Evolutionary conservation across 2,113 vertebrate genomes (phyloP), one percentile per base, ranked within the genome.

Genomic region (Vulpes lagopus): DNA sequence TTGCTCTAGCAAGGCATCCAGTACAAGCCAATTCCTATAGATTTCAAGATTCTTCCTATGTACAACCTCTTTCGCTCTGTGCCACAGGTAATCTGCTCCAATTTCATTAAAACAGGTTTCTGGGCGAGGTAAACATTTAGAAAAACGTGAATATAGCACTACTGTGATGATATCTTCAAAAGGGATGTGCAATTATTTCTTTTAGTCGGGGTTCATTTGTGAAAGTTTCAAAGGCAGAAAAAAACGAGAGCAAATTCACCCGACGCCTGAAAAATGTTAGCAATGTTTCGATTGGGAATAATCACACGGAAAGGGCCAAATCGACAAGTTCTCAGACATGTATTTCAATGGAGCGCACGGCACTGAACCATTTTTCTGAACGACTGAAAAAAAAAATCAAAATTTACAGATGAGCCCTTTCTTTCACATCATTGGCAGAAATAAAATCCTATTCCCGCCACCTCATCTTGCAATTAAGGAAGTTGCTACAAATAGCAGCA

Each of bases 361-460:
- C 49, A 73, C 43, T 55, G 43, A 89, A 89, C n/a, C 53, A 64
- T 95, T 78, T 82, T 59, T 43, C 20, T 64, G 67, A 94, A 79
- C 15, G 43, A 65, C 60, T 51, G 43, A 67, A 43, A 81, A 43
- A 43, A 82, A 82, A 86, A 93, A 97, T 55, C 53, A 80, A 89
- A 83, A 96, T 79, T 69, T 82, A 64, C 60, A 81, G 32, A 84
- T 55, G 78, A 96, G 81, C 60, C 60, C 82, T 93, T 95, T 81
- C 81, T 88, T 95, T 85, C 81, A 79, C 73, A 60, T 93, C 89
- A 69, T 7, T 55, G 80, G 89, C 89, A 97, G 89, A 88, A 94
- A 96, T 84, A 91, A 97, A 97, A 97, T 43, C 92, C 62, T 60
- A 95, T 87, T 95, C 96, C 96, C 89, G 64, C 81, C 98, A 96